phyloP scores from a whole-genome alignment of 2,888 invertebrate genomes.

The Trichopoda pennipes region DNA sequence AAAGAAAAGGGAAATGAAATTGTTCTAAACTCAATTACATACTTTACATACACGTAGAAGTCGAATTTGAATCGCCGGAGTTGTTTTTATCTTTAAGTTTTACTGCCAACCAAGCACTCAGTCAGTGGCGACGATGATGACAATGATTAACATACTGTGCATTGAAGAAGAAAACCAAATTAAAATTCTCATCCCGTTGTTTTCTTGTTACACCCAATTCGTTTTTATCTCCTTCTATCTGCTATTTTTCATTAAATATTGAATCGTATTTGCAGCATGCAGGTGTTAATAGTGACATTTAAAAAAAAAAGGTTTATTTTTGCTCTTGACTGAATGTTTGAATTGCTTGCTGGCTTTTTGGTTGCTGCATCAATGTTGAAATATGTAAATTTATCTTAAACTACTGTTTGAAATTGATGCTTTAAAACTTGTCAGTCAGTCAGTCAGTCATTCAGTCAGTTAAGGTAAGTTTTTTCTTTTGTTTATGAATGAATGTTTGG shows the following conservation, averaged over 20 bases:
- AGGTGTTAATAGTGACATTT: slow-evolving; percentile 53
- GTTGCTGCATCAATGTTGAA: slow-evolving; percentile 25
- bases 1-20: not conserved
- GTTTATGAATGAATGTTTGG: slow-evolving; percentile 27
- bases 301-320: slow-evolving; percentile 1
- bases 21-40: slow-evolving; percentile 50
- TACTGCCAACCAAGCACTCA: slow-evolving; percentile 13
- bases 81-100: slow-evolving; percentile 38
- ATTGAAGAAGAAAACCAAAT: slow-evolving; percentile 53
- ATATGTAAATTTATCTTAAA: slow-evolving; percentile 62
- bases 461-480: slow-evolving; percentile 1
- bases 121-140: slow-evolving; percentile 32
- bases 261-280: slow-evolving; percentile 39
- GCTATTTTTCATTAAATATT: slow-evolving; percentile 41
- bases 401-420: slow-evolving; percentile 64
- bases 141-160: slow-evolving; percentile 51
- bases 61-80: slow-evolving; percentile 48
- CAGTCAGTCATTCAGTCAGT: slow-evolving; percentile 20
- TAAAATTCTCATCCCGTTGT: slow-evolving; percentile 33
- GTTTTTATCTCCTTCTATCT: slow-evolving; percentile 10
- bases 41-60: slow-evolving; percentile 47
- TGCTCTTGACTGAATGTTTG: slow-evolving; percentile 8
- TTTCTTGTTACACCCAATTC: slow-evolving; percentile 11
- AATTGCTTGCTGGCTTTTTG: slow-evolving; percentile 17
- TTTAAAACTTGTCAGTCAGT: slow-evolving; percentile 54